A percentile compares a stretch with the other conserved stretches of the same genome.
These are phyloP conservation scores for human (Homo sapiens) DNA, from an alignment of 2,113 vertebrate species.

Conservation along the genomic window DNA sequence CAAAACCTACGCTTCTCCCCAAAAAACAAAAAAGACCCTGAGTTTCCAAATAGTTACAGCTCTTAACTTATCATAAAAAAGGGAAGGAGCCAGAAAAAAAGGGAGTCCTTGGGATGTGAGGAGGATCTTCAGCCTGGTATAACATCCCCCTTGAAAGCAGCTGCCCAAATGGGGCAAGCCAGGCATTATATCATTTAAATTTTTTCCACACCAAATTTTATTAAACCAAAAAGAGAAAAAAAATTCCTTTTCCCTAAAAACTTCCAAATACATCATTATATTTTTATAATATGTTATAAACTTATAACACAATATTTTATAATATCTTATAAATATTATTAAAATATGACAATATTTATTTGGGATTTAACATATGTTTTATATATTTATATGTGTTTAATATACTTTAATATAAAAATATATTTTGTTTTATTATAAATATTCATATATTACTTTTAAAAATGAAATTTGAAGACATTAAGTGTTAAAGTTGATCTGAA, in stretches of 20 bases:
- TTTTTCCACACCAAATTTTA: conserved; percentile 48
- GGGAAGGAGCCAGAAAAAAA: not conserved
- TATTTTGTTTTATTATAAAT: no score
- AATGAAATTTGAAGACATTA: conserved; percentile 44
- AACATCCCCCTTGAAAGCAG: not conserved
- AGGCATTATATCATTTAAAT: conserved; percentile 51
- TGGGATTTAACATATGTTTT: not conserved
- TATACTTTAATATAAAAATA: not conserved
- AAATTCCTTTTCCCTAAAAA: conserved; percentile 18
- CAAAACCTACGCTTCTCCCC: not conserved
- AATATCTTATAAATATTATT: no score
- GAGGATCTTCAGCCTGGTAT: not conserved
- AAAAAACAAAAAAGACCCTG: not conserved
- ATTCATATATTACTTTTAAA: no score
- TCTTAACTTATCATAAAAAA: not conserved
- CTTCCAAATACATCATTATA: conserved; percentile 2
- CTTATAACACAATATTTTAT: no score
- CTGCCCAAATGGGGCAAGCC: conserved; percentile 6
- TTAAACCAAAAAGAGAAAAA: conserved; percentile 62
- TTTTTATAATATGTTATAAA: no score
- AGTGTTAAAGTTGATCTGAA: conserved; percentile 64
- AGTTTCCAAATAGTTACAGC: not conserved
- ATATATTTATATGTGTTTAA: not conserved
- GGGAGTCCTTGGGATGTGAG: not conserved
- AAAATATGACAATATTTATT: no score